Percentiles rank a stretch among this genome's conserved stretches.
Conservation (phyloP, 2,797 vertebrate genomes). For the Melopsittacus undulatus region DNA sequence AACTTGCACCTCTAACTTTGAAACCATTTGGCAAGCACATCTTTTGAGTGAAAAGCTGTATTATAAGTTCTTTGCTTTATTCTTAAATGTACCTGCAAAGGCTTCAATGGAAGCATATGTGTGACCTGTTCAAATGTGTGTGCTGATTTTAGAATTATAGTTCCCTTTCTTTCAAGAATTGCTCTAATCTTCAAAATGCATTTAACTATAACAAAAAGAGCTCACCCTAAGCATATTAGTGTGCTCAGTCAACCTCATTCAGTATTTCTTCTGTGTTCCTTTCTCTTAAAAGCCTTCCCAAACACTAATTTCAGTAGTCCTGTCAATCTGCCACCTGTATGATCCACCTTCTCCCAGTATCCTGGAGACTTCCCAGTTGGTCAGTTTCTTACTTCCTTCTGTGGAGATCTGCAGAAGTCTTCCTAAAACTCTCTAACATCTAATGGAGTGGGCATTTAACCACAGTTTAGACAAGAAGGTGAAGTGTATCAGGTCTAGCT, state of each 20-base stretch:
- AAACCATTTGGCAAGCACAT: neutral
- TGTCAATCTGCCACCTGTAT: neutral
- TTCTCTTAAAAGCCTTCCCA: neutral
- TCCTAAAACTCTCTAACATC: neutral
- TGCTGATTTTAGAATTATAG: neutral
- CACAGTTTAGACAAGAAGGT: neutral
- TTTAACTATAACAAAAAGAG: neutral
- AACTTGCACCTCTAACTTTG: neutral
- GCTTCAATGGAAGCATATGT: neutral
- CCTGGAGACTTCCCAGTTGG: neutral
- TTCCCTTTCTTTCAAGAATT: neutral
- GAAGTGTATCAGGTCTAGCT: neutral
- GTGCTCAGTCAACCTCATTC: neutral
- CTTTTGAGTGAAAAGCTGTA: neutral
- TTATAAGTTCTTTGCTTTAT: neutral
- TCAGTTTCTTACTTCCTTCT: neutral
- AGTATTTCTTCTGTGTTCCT: neutral
- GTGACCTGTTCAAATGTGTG: accelerated
- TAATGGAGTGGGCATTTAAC: neutral
- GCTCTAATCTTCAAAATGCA: neutral
- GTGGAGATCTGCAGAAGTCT: neutral
- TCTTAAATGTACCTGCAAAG: neutral
- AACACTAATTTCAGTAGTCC: neutral
- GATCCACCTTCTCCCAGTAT: neutral
- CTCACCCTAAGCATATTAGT: neutral